Conservation (phyloP, 2,888 invertebrate genomes). For the Tolmerus cingulatus region DNA sequence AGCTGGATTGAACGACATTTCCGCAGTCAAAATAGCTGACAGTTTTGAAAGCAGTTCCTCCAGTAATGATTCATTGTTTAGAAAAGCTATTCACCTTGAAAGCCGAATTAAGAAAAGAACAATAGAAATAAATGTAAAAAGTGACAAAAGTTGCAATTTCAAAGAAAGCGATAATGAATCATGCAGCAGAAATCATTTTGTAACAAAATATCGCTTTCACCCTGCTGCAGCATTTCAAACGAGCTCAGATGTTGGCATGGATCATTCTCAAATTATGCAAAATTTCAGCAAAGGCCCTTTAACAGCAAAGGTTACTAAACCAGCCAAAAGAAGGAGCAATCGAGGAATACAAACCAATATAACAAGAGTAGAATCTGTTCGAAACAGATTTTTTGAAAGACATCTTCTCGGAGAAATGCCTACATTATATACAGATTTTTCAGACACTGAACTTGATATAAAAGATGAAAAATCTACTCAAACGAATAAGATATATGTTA, state of each 20-base stretch:
- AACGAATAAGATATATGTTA: not conserved
- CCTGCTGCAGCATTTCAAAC: not conserved
- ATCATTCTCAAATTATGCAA: not conserved
- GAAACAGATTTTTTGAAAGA: not conserved
- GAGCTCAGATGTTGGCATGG: not conserved
- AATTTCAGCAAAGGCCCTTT: not conserved
- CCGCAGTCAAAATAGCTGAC: no score
- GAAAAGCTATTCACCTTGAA: not conserved
- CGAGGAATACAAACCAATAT: not conserved
- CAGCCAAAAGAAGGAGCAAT: not conserved
- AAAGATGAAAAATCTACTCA: not conserved
- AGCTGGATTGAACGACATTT: not conserved
- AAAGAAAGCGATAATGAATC: not conserved
- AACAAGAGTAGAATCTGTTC: not conserved
- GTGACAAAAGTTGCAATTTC: not conserved
- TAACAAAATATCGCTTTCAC: not conserved
- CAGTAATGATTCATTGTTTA: no score
- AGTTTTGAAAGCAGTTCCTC: no score
- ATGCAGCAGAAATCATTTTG: not conserved
- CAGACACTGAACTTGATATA: not conserved
- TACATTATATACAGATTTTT: not conserved
- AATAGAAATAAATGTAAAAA: not conserved
- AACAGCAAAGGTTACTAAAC: not conserved
- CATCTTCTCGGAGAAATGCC: not conserved
- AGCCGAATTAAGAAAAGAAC: not conserved